Base-by-base conservation (phyloP, 2,113 vertebrate genomes). In the Cryptomyrus ogoouensis region DNA sequence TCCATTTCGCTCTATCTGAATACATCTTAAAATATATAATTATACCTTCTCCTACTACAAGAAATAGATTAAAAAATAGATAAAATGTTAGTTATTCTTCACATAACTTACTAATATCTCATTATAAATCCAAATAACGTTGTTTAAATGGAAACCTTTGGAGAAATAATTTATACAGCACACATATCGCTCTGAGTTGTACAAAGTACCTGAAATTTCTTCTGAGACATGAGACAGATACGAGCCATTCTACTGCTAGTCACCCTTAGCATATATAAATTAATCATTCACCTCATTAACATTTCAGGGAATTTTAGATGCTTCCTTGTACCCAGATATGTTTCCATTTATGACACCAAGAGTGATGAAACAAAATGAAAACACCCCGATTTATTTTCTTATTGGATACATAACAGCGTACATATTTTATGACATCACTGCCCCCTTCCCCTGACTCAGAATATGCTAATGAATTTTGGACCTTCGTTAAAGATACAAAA, bases 241-340 rank as follows among this genome's bases (percentile, higher is more conserved):
- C 1, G 24, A 27, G 8, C 24, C 80, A 47, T 47, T 84, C 21
- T 8, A 46, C 19, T 47, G 39, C n/a, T 39, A 31, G 50, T 27
- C 27, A 47, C 49, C 85, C 50, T 53, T 53, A 47, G 46, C 49
- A 91, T 91, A 90, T 42, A 91, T 91, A 90, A 91, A 84, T 88
- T 39, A 80, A 88, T 77, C 87, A 88, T 90, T 86, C 62, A 77
- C 89, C 91, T 92, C 91, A 89, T 93, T 93, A 91, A 90, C 91
- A 91, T 92, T 91, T 89, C 87, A 89, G 24, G 49, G 91, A 87
- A 91, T 91, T 92, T 90, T 42, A 58, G 90, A 93, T 90, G 87
- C 66, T 86, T 46, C 91, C 91, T 88, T 89, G 88, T 89, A 91
- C 90, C n/a, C 89, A 91, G 50, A 85, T 42, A 89, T 88, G 88